Conservation (phyloP, 2,797 vertebrate genomes). For the Sebastolobus altivelis region DNA sequence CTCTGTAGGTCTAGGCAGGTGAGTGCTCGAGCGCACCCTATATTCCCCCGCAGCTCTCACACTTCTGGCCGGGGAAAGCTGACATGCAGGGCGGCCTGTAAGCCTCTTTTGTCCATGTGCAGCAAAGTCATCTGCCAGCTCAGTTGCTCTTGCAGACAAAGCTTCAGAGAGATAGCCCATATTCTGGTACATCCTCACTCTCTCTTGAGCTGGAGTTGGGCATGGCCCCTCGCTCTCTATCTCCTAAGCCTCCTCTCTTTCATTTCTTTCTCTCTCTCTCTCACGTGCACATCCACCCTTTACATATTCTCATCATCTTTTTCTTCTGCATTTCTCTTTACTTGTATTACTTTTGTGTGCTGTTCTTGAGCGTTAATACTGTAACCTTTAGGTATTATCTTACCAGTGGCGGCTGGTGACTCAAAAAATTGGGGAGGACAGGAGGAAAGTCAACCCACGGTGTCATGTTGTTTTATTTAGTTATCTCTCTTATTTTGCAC, state of each 20-base stretch:
- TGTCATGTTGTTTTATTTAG: background rate
- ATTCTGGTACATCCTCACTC: conserved; percentile 68
- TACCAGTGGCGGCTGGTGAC: background rate
- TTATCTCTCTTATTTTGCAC: background rate
- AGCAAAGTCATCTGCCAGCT: conserved; percentile 81
- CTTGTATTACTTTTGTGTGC: background rate
- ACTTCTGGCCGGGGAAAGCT: conserved; percentile 61
- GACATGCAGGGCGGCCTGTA: conserved; percentile 77
- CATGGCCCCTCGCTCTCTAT: conserved; percentile 61
- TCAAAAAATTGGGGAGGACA: background rate
- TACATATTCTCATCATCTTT: conserved; percentile 39
- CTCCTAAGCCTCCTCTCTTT: conserved; percentile 63
- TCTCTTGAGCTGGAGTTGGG: conserved; percentile 62
- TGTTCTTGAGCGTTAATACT: background rate
- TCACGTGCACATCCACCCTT: conserved; percentile 24
- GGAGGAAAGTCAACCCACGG: too few species aligned
- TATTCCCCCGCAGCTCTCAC: conserved; percentile 61
- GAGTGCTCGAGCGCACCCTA: conserved; percentile 55
- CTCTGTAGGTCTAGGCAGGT: conserved; percentile 65
- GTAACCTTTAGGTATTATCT: conserved; percentile 33
- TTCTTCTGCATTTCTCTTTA: conserved; percentile 1
- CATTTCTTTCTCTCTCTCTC: conserved; percentile 45
- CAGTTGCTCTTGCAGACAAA: conserved; percentile 81
- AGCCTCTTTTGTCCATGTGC: conserved; percentile 81
- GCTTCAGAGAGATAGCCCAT: conserved; percentile 70